Base-by-base conservation (phyloP, 2,888 invertebrate species). In the Cryptocheilus praepositus region DNA sequence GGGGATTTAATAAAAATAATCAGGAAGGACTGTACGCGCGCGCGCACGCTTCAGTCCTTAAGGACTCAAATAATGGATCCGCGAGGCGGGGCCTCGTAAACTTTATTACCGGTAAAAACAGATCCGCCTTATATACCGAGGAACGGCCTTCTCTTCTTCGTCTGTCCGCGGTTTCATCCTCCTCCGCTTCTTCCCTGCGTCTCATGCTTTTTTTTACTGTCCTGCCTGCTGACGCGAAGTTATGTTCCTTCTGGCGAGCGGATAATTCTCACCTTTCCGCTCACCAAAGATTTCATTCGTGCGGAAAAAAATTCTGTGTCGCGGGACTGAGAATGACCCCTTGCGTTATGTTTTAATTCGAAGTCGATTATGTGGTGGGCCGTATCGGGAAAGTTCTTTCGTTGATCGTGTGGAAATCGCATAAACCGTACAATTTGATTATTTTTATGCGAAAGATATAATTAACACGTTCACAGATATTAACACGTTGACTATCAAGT, bases 31-130 rank as follows among this genome's bases (percentile, higher is more conserved):
- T 13, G 49, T 16, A 16, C 5, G 3, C 36, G 36, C 36, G 25
- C 5, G 25, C 25, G 25, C 25, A 5, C 25, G n/a, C 11, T 11
- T 36, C 36, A 36, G 16, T 16, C 18, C 49, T 49, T 49, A 49
- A 49, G 49, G 49, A 53, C 25, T 53, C 15, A 72, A 66, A 74
- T 70, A 77, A 79, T 68, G 61, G 67, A 73, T 70, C 60, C 66
- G 56, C 62, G 63, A 67, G 61, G 52, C 36, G 66, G 67, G 60
- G 64, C 21, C 61, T 81, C 83, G 81, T 85, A 81, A 85, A 84
- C 70, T 83, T 85, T 83, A 85, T 83, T 75, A 73, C 76, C 78
- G 70, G 66, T 77, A 79, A 79, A 79, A 74, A 71, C 62, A 67
- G 71, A 75, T 74, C 72, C 25, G 71, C 22, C 22, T 46, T 51